A percentile compares a stretch with the other conserved stretches of the same genome.
Conservation (phyloP, 2,888 invertebrate species). For the Sinodicranocentrus sp. region DNA sequence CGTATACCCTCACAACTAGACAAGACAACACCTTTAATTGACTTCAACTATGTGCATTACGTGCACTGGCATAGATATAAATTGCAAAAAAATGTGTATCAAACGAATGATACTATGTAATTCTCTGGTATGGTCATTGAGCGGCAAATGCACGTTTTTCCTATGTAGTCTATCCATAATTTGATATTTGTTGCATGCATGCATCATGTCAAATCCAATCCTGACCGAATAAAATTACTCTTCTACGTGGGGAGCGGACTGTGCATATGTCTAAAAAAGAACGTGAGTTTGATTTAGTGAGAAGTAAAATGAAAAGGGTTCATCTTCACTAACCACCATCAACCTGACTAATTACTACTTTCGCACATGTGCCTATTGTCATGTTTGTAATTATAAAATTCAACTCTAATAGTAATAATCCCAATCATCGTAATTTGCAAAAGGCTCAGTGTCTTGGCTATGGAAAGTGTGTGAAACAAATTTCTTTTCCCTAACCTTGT, state of each 20-base stretch:
- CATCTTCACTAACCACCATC: constrained; percentile 13
- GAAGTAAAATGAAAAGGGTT: background rate
- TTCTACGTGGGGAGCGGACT: background rate
- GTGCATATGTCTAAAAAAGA: background rate
- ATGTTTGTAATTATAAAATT: constrained; percentile 47
- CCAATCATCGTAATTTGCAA: constrained; percentile 35
- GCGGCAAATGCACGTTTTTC: constrained; percentile 2
- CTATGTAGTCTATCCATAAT: background rate
- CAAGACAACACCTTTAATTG: background rate
- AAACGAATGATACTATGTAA: background rate
- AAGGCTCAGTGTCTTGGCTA: constrained; percentile 53
- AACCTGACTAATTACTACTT: constrained; percentile 35
- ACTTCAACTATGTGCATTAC: background rate
- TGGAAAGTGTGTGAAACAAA: constrained; percentile 66
- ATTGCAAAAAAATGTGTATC: background rate
- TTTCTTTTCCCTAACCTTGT: constrained; percentile 68
- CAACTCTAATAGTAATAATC: constrained; percentile 15
- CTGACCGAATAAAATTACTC: background rate
- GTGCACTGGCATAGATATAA: background rate
- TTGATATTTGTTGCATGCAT: background rate
- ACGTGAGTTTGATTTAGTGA: background rate
- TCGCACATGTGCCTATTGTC: constrained; percentile 66
- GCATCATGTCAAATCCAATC: constrained; percentile 4
- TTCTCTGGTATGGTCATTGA: background rate
- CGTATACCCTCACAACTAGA: background rate